Conservation (phyloP, 2,113 vertebrate genomes). For the Crotalus tigris region DNA sequence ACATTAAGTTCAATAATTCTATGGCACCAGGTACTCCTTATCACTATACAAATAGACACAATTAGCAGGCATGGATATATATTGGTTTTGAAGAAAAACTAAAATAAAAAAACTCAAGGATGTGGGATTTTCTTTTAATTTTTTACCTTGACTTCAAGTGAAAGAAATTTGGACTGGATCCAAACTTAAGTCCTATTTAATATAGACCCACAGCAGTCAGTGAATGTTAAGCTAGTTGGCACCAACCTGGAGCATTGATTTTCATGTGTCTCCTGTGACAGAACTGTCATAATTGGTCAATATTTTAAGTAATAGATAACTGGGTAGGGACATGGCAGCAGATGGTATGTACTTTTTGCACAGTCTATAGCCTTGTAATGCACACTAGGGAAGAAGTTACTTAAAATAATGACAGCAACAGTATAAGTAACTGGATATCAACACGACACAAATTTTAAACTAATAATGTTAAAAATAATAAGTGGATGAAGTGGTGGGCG, state of each 20-base stretch:
- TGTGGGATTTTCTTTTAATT: not conserved
- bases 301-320: slow-evolving; percentile 35
- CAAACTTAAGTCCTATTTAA: not conserved
- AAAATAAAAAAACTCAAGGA: not conserved
- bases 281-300: not conserved
- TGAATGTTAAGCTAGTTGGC: not conserved
- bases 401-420: not conserved
- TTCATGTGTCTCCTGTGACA: not conserved
- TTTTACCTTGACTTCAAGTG: not conserved
- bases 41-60: not conserved
- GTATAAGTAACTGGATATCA: not conserved
- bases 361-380: not conserved
- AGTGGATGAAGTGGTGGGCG: not conserved
- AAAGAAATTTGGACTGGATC: not conserved
- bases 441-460: not conserved
- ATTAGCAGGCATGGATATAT: not conserved
- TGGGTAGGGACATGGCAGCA: slow-evolving; percentile 25
- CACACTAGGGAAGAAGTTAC: not conserved
- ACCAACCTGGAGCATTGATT: not conserved
- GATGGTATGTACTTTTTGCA: slow-evolving; percentile 24
- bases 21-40: not conserved
- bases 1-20: not conserved
- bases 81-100: not conserved
- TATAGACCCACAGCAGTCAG: not conserved
- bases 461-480: not conserved